Conservation (phyloP, 2,888 invertebrate genomes). For the Argyra leucocephala region DNA sequence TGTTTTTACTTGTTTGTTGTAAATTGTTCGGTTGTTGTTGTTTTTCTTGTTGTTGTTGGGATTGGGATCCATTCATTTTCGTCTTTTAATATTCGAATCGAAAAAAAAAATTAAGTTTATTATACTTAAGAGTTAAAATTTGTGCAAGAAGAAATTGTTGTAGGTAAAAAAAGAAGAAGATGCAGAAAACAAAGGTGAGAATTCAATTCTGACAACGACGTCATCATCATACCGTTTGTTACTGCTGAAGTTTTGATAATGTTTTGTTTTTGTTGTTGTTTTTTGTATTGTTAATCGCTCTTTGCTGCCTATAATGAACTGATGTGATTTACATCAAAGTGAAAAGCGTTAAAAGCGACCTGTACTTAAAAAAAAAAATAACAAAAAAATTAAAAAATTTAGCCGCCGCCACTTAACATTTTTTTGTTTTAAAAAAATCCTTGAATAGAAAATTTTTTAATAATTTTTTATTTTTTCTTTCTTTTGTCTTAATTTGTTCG, state of each 20-base stretch:
- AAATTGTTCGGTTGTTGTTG: too few species aligned
- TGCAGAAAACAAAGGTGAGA: not conserved
- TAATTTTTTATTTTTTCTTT: too few species aligned
- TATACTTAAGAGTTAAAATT: not conserved
- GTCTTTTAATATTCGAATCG: too few species aligned
- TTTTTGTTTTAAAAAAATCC: too few species aligned
- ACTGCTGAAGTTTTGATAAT: not conserved
- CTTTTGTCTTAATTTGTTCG: too few species aligned
- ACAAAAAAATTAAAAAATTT: not conserved
- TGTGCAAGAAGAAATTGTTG: not conserved
- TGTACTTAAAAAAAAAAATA: not conserved
- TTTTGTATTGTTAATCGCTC: not conserved
- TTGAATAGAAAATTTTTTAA: too few species aligned
- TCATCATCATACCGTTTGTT: not conserved
- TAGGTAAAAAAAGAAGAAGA: not conserved
- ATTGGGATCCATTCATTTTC: too few species aligned
- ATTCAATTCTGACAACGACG: not conserved
- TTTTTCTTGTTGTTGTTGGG: too few species aligned
- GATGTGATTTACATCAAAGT: slow-evolving; percentile 1
- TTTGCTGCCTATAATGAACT: not conserved
- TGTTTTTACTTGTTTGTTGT: not conserved
- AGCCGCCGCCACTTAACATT: not conserved
- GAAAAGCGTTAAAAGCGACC: not conserved
- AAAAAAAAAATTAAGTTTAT: too few species aligned
- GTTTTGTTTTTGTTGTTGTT: not conserved